These are phyloP conservation scores for Archips xylosteana DNA, from an alignment of 2,888 invertebrate species.

Conservation along the genomic window DNA sequence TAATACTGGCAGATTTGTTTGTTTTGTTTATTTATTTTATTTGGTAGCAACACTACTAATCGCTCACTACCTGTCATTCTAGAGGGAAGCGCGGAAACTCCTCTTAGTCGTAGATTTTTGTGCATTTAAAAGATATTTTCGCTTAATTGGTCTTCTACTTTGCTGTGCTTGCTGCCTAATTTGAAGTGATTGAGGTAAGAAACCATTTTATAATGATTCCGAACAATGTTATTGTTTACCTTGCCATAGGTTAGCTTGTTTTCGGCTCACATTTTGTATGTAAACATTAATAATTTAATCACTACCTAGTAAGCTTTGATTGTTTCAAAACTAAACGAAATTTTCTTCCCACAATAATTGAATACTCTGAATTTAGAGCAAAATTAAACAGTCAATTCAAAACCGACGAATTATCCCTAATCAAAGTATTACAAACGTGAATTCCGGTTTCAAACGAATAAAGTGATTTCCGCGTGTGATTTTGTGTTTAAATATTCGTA, in stretches of 20 bases:
- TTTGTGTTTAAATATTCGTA: conserved; percentile 45
- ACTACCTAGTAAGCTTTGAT: background rate
- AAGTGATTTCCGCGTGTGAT: conserved; percentile 22
- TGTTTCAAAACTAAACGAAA: background rate
- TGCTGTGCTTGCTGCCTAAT: background rate
- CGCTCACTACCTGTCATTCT: conserved; percentile 15
- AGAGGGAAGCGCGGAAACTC: conserved; percentile 38
- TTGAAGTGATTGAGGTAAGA: conserved; percentile 23
- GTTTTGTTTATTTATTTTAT: background rate
- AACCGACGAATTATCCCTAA: background rate
- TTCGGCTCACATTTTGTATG: conserved; percentile 39
- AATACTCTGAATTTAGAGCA: background rate
- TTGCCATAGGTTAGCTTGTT: conserved; percentile 28
- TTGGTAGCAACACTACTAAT: background rate
- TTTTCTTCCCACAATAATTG: background rate
- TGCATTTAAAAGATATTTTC: conserved; percentile 1
- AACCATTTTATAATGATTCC: background rate
- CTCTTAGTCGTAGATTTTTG: background rate
- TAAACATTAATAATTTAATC: conserved; percentile 29
- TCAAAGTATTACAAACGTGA: background rate
- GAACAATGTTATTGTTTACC: background rate
- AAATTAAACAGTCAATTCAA: background rate
- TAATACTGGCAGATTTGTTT: background rate
- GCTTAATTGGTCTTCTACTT: conserved; percentile 7
- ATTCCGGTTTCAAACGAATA: background rate